Percentiles rank a stretch among this genome's conserved stretches.
These are phyloP conservation scores for Pipra filicauda DNA, from an alignment of 2,113 vertebrate genomes.

Conservation along the genomic window DNA sequence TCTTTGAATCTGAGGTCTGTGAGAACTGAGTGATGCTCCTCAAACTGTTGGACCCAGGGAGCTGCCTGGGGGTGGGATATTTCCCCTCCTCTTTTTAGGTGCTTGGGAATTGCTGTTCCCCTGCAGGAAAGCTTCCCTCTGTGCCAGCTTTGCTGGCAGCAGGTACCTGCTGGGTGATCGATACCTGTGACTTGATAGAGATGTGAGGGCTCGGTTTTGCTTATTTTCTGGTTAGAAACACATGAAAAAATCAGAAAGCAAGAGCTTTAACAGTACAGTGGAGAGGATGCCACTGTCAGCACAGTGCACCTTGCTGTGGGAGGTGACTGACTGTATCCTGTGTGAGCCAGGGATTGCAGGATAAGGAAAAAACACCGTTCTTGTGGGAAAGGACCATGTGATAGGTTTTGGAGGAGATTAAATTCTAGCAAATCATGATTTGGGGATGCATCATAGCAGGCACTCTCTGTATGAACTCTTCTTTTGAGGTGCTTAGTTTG, in stretches of 20 bases:
- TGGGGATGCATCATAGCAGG: background rate
- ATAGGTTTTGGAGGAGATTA: background rate
- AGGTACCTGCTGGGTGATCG: background rate
- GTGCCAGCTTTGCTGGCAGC: background rate
- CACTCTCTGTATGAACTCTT: background rate
- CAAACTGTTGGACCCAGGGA: background rate
- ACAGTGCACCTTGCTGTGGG: accelerated
- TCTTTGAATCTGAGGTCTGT: background rate
- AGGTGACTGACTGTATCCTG: background rate
- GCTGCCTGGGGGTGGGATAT: background rate
- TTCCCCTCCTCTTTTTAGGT: background rate
- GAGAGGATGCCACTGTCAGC: background rate
- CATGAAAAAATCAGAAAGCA: background rate
- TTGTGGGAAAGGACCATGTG: background rate
- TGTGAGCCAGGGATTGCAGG: accelerated
- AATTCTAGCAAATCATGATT: background rate
- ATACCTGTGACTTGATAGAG: background rate
- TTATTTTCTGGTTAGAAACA: background rate
- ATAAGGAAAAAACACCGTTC: accelerated
- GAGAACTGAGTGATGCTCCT: background rate
- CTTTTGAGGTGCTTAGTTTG: background rate
- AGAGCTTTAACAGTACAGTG: accelerated
- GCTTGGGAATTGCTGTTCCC: background rate
- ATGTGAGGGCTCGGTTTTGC: background rate
- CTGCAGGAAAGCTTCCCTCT: background rate